These are phyloP conservation scores for Vanessa tameamea DNA, from an alignment of 1,140 invertebrate genomes.

Conservation along the genomic window DNA sequence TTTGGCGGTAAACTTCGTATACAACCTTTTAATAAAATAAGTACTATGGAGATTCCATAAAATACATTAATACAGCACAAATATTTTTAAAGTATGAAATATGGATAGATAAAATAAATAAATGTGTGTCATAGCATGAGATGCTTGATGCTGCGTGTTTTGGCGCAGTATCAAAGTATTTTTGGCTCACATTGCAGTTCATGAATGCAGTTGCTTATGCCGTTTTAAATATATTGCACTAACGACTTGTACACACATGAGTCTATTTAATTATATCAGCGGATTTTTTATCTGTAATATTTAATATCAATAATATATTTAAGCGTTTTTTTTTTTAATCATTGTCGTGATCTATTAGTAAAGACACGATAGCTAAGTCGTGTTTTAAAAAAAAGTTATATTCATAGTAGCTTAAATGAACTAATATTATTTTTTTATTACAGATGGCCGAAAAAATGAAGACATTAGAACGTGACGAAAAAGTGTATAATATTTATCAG, in stretches of 20 bases:
- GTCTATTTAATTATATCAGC: conserved; percentile 13
- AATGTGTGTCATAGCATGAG: conserved; percentile 50
- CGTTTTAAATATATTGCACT: conserved; percentile 53
- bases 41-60: too few relatives aligned
- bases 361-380: too few relatives aligned
- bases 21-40: too few relatives aligned
- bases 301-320: too few relatives aligned
- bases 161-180: conserved; percentile 76
- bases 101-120: conserved; percentile 18
- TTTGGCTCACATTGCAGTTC: conserved; percentile 72
- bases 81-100: conserved; percentile 9
- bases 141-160: conserved; percentile 67
- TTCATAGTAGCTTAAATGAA: too few relatives aligned
- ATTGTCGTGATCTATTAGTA: too few relatives aligned
- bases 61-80: background rate
- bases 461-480: background rate
- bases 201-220: conserved; percentile 67
- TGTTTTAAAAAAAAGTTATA: too few relatives aligned
- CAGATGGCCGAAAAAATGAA: background rate
- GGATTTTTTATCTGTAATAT: background rate
- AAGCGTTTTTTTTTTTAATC: too few relatives aligned
- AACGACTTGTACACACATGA: conserved; percentile 36
- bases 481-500: conserved; percentile 12
- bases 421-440: background rate
- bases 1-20: too few relatives aligned